phyloP scores from a whole-genome alignment of 2,797 vertebrate species.

The Cynodonichthys magdalenae region DNA sequence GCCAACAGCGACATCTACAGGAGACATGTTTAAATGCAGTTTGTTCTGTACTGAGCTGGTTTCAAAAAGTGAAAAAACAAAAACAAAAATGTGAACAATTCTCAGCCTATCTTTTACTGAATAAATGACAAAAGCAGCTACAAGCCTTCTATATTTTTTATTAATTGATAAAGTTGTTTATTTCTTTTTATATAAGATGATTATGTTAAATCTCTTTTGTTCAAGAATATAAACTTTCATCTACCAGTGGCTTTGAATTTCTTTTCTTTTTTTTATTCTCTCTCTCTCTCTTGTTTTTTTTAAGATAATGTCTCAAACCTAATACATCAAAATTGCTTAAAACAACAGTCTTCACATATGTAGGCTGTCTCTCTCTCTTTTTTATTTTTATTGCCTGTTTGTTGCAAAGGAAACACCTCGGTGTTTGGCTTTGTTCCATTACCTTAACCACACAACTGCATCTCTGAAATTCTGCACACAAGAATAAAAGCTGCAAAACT shows the following conservation, averaged over 20 bases:
- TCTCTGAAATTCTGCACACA: conserved; percentile 59
- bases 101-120: background rate
- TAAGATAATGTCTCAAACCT: background rate
- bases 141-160: too few species aligned
- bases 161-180: too few species aligned
- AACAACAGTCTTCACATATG: background rate
- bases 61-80: too few species aligned
- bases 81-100: too few species aligned
- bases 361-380: conserved; percentile 2
- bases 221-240: background rate
- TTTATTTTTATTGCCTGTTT: conserved; percentile 5
- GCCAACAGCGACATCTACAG: conserved; percentile 68
- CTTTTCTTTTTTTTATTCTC: too few species aligned
- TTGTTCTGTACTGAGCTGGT: too few species aligned
- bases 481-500: conserved; percentile 40
- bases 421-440: conserved; percentile 61
- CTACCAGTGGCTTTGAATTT: background rate
- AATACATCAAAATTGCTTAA: background rate
- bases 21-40: conserved; percentile 15
- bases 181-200: too few species aligned
- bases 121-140: too few species aligned
- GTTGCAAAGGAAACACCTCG: conserved; percentile 57
- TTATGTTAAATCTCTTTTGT: too few species aligned
- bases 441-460: conserved; percentile 61
- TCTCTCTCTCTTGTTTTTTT: too few species aligned